Conservation (phyloP, 2,888 invertebrate genomes). For the Drosophila paramelanica region DNA sequence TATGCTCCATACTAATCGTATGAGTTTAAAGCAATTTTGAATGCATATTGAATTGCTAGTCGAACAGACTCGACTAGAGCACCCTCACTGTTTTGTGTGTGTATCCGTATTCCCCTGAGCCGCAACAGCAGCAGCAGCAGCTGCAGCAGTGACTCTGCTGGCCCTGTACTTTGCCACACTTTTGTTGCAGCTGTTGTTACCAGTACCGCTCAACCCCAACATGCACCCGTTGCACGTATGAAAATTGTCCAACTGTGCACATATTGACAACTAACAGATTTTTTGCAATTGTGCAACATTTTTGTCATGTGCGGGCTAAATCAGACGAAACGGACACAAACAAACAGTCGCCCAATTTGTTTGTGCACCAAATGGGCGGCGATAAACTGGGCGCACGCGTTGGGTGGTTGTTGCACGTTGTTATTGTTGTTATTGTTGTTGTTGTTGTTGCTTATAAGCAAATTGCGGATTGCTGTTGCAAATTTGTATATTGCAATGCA, state of each 20-base stretch:
- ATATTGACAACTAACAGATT: conserved; percentile 74
- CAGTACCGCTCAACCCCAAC: conserved; percentile 7
- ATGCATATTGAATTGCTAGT: background rate
- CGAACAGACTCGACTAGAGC: background rate
- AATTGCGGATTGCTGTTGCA: conserved; percentile 63
- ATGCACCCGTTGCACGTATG: conserved; percentile 55
- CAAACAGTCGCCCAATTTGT: conserved; percentile 65
- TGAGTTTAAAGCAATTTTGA: no score
- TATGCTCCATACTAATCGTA: no score
- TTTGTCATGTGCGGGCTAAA: conserved; percentile 74
- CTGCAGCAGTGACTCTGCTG: conserved; percentile 16
- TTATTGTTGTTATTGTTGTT: conserved; percentile 17
- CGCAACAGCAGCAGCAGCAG: conserved; percentile 12
- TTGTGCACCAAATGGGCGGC: conserved; percentile 40
- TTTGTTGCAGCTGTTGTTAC: conserved; percentile 52
- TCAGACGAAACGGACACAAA: conserved; percentile 66
- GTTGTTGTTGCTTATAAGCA: conserved; percentile 56
- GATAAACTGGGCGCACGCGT: conserved; percentile 24
- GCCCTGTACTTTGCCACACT: conserved; percentile 16
- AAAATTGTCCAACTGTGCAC: conserved; percentile 66
- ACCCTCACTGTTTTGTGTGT: background rate
- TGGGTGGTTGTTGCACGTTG: conserved; percentile 11
- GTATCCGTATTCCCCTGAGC: conserved; percentile 6
- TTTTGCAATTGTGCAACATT: conserved; percentile 67
- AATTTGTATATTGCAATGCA: conserved; percentile 63